A percentile compares a stretch with the other conserved stretches of the same genome.
Evolutionary conservation across 2,797 vertebrate genomes (phyloP).

Genomic region (Tokudaia tokunoshimensis): DNA sequence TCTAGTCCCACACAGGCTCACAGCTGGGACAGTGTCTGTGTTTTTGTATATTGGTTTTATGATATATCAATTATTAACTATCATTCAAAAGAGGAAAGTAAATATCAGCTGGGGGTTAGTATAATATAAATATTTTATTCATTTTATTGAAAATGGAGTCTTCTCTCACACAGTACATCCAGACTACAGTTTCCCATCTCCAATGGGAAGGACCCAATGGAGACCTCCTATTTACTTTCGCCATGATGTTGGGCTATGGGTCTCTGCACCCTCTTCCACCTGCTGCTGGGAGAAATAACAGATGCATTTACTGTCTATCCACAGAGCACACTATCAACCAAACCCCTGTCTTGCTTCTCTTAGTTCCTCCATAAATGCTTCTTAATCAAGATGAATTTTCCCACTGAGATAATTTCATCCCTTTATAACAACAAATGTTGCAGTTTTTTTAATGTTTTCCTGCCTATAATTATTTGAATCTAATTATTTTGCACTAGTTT

Average conservation of each 20-base stretch:
- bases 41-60: background rate
- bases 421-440: background rate
- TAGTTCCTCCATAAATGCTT: background rate
- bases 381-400: slow-evolving; percentile 8
- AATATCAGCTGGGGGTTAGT: background rate
- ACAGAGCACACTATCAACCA: background rate
- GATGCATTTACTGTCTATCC: background rate
- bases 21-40: background rate
- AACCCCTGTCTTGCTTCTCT: background rate
- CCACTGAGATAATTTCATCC: background rate
- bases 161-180: background rate
- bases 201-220: background rate
- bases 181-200: background rate
- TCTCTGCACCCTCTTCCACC: no score
- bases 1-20: background rate
- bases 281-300: background rate
- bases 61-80: background rate
- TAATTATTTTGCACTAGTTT: background rate
- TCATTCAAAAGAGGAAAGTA: background rate
- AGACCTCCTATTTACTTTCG: background rate
- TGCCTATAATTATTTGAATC: slow-evolving; percentile 6
- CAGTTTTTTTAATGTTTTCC: background rate
- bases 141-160: background rate
- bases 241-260: no score
- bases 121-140: background rate